Evolutionary conservation across 2,888 invertebrate genomes (phyloP), one percentile per base, ranked within the genome.

Genomic region (Conops quadrifasciatus): DNA sequence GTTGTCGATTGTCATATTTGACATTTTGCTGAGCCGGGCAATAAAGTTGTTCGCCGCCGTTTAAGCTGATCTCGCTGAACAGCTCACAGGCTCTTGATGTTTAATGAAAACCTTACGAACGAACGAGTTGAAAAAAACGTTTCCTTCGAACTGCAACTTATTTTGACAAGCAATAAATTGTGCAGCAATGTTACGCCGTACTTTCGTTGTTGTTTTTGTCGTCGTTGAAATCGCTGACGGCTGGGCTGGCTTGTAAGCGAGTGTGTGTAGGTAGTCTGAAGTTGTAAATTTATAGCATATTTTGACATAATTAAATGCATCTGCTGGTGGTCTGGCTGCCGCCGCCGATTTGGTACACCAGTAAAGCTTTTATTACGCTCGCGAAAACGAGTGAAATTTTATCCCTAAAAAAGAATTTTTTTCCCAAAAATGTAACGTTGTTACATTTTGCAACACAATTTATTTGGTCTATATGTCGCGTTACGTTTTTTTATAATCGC

Each of bases 1-100:
- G 76, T 78, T 78, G 77, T 77, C 71, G 77, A 74, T 76, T 78
- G 77, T 78, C 78, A 77, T 69, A 73, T 60, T 71, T 72, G 70
- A 72, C 71, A 74, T 72, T 71, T 71, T 30, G 53, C 28, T 62
- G 67, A 67, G 67, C 26, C 47, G 26, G 9, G 21, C 59, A 58
- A 58, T 58, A 59, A 67, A 58, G 58, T 21, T 45, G 67, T 67
- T 53, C 15, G 45, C 28, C 62, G 56, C 28, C 67, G 62, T 28
- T 51, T 30, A 65, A 65, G 53, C 53, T 21, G 53, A 56, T 56
- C 49, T 5, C 26, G 15, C 5, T 15, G 59, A 59, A 15, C 28
- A 26, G 28, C 13, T n/a, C 13, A 26, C 59, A 26, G 9, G 59
- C 26, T 16, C n/a, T 9, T 28, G 28, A 21, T 60, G 19, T 56